Evolutionary conservation across 2,888 invertebrate genomes (phyloP).

Genomic region (Plebejus argus): DNA sequence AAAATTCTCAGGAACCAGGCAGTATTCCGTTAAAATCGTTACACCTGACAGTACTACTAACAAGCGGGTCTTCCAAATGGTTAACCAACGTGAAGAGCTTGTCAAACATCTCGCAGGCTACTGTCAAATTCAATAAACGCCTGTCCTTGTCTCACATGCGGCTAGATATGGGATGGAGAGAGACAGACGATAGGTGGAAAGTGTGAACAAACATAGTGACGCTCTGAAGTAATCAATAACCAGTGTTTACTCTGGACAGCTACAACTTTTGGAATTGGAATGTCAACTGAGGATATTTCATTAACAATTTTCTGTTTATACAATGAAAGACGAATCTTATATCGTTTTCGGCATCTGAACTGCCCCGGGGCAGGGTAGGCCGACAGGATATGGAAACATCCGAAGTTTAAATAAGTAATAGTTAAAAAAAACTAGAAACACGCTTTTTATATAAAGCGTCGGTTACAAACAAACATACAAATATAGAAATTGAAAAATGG

Average conservation of each 20-base stretch:
- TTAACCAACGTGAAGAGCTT: constrained; percentile 52
- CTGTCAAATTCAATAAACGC: constrained; percentile 63
- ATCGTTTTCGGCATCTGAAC: too few species aligned
- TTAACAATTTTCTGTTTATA: not conserved
- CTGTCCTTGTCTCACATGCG: constrained; percentile 47
- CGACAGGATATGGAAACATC: too few species aligned
- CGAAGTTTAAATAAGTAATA: too few species aligned
- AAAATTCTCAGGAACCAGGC: not conserved
- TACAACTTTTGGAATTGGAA: not conserved
- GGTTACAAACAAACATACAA: too few species aligned
- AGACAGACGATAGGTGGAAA: constrained; percentile 50
- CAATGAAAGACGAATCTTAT: not conserved
- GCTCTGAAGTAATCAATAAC: constrained; percentile 44
- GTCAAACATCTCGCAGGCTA: constrained; percentile 63
- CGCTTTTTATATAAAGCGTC: too few species aligned
- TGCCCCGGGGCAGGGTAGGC: too few species aligned
- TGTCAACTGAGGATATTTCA: not conserved
- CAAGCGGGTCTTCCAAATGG: constrained; percentile 14
- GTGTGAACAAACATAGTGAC: constrained; percentile 59
- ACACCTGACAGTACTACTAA: not conserved
- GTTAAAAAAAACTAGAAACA: too few species aligned
- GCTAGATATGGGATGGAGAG: constrained; percentile 33
- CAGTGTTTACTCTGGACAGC: constrained; percentile 33
- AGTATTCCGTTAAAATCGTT: not conserved
- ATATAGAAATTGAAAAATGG: too few species aligned